Base-by-base conservation (phyloP, 2,797 vertebrate species). In the Zenarchopterus dispar region DNA sequence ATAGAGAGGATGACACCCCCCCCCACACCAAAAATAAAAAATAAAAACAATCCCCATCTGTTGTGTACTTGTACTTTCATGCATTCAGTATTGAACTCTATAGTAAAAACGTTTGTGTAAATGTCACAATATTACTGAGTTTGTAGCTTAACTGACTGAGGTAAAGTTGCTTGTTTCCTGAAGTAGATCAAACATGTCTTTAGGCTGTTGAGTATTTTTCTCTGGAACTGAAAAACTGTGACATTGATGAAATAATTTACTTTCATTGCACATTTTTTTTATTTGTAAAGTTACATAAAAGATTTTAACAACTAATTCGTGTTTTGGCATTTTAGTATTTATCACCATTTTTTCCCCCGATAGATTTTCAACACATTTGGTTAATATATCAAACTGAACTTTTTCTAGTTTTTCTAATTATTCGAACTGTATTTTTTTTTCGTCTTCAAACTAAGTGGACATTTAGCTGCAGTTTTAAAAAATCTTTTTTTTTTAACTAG, bases 161-260 rank as follows among this genome's bases (percentile, higher is more conserved):
- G 88, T 89, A 89, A 85, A 74, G 85, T 90, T 80, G 78, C 81
- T 75, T 53, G 81, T 80, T 88, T 90, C 89, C 89, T 88, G 89
- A 89, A 87, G 76, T 49, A 63, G 53, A 85, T 77, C 67, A 68
- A 67, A 59, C 70, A 33, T 57, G 53, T 63, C 10, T 69, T 48
- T 48, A 6, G 42, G 36, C 48, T 53, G 46, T 45, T 46, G 48
- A 33, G 43, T 41, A 36, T 36, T 47, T 56, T 13, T 39, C 46
- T 67, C 66, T 71, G 76, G 68, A 70, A 39, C 17, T 45, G 18
- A 51, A 78, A 55, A 59, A 23, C 9, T 43, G 61, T 62, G 68
- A 39, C 15, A 15, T 15, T 39, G 36, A 39, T 39, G 36, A 13
- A 39, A 39, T 39, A 15, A 39, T 39, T 39, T 13, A 10, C 33